Conservation (phyloP, 1,140 invertebrate genomes). For the Drosophila kepulauana region DNA sequence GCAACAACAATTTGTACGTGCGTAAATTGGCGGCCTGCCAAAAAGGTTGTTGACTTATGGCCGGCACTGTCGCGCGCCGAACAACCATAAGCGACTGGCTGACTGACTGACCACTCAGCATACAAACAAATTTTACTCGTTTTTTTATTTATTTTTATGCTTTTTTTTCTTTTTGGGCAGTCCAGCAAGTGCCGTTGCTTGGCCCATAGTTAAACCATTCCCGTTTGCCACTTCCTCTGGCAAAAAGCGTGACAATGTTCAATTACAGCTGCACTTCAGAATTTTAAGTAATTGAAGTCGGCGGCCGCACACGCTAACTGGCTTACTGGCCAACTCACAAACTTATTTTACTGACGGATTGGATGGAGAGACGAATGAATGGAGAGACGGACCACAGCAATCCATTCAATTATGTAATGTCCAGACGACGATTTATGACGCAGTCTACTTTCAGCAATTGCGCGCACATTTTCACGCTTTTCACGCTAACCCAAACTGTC, state of each 20-base stretch:
- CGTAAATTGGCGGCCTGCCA: conserved; percentile 74
- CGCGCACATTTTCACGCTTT: conserved; percentile 73
- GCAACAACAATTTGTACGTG: conserved; percentile 77
- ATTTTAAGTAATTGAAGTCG: conserved; percentile 81
- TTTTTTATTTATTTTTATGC: conserved; percentile 12
- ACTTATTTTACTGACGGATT: neutral
- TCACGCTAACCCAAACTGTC: conserved; percentile 27
- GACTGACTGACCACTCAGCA: conserved; percentile 20
- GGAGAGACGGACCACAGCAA: conserved; percentile 34
- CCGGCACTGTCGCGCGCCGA: conserved; percentile 35
- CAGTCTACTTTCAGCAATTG: conserved; percentile 47
- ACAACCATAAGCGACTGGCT: conserved; percentile 25
- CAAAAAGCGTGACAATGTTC: conserved; percentile 75
- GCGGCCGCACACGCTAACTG: conserved; percentile 63
- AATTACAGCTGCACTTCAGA: conserved; percentile 77
- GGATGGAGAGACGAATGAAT: conserved; percentile 34
- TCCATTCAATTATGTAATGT: conserved; percentile 77
- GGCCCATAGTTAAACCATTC: conserved; percentile 26
- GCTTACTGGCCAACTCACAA: conserved; percentile 56
- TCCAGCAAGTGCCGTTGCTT: conserved; percentile 62
- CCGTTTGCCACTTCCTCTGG: conserved; percentile 63
- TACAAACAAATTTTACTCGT: conserved; percentile 46
- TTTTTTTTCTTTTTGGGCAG: conserved; percentile 32
- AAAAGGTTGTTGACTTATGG: conserved; percentile 80
- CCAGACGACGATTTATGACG: conserved; percentile 68